phyloP scores from a whole-genome alignment of 2,888 invertebrate genomes.

The Polydesmus complanatus region DNA sequence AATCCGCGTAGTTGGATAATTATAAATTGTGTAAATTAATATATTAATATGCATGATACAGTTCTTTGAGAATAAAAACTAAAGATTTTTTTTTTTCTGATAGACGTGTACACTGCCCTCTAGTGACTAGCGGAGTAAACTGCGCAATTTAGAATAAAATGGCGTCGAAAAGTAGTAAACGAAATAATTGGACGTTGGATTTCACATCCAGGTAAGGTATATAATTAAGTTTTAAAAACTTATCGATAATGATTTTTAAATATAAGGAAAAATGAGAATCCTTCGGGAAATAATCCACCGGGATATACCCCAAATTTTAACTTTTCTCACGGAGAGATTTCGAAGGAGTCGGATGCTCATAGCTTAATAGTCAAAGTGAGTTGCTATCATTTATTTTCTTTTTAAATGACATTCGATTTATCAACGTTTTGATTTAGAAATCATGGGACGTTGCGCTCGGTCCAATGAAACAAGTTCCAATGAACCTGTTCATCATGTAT shows the following conservation, averaged over 20 bases:
- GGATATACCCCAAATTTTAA: constrained; percentile 63
- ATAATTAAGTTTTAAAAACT: constrained; percentile 15
- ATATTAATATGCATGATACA: no score
- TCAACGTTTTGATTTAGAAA: constrained; percentile 38
- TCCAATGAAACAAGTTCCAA: constrained; percentile 81
- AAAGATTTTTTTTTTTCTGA: no score
- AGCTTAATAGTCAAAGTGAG: constrained; percentile 63
- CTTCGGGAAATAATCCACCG: no score
- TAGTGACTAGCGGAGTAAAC: no score
- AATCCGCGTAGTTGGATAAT: no score
- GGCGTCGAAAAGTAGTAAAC: not conserved
- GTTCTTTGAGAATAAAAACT: no score
- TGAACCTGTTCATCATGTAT: constrained; percentile 99
- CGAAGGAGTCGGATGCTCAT: constrained; percentile 56
- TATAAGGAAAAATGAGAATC: constrained; percentile 10
- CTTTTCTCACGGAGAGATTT: constrained; percentile 56
- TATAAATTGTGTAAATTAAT: no score
- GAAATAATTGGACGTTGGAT: not conserved
- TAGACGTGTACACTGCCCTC: no score
- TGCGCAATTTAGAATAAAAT: not conserved
- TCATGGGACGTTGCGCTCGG: constrained; percentile 94
- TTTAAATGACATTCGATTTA: not conserved
- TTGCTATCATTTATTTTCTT: not conserved
- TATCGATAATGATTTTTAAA: constrained; percentile 9
- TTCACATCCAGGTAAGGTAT: constrained; percentile 9